Evolutionary conservation across 2,113 vertebrate species (phyloP).

Genomic region (Riparia riparia): DNA sequence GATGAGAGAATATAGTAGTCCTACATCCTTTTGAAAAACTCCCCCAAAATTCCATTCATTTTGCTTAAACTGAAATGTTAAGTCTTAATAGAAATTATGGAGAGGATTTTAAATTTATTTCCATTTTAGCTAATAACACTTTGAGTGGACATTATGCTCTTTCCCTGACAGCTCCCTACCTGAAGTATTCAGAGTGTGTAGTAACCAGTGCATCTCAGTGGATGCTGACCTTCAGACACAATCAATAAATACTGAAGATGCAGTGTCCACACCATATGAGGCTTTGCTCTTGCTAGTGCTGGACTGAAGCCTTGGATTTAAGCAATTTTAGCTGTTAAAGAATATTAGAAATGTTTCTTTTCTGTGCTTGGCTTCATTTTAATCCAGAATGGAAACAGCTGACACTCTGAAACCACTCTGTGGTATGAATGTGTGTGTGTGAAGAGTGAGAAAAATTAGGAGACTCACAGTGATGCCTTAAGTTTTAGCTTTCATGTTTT

Average conservation of each 20-base stretch:
- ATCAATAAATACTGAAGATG: not conserved
- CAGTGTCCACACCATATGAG: not conserved
- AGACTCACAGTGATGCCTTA: not conserved
- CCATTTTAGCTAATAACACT: not conserved
- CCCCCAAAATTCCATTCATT: not conserved
- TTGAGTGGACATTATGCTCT: not conserved
- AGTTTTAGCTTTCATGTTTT: no score
- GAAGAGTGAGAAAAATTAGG: not conserved
- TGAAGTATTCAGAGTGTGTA: not conserved
- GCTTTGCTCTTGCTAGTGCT: not conserved
- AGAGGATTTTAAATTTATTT: not conserved
- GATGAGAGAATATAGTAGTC: not conserved
- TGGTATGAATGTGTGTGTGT: not conserved
- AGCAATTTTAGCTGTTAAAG: not conserved
- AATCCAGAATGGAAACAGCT: not conserved
- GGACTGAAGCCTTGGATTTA: not conserved
- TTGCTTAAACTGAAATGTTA: not conserved
- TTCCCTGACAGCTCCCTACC: not conserved
- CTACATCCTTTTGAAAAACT: not conserved
- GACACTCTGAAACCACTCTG: not conserved
- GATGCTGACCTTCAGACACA: not conserved
- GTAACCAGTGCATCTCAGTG: not conserved
- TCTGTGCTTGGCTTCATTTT: not conserved
- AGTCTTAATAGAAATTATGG: not conserved
- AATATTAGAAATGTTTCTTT: not conserved